Percentiles rank a stretch among this genome's conserved stretches.
Conservation (phyloP, 2,797 vertebrate species). For the Alcedo quadribrachys region DNA sequence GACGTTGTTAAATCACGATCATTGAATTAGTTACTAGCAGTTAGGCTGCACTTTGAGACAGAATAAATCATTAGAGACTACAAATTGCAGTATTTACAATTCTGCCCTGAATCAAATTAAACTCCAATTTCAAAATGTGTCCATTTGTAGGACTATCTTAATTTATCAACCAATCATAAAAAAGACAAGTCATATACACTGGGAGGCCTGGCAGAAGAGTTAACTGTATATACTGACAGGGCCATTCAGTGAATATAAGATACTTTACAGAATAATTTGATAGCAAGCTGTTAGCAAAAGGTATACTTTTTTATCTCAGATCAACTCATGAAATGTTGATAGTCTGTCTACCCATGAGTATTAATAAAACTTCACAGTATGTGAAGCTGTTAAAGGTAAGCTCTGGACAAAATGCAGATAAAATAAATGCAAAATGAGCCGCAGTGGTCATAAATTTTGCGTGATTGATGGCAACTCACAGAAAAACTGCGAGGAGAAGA, state of each 20-base stretch:
- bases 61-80: constrained; percentile 5
- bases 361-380: constrained; percentile 13
- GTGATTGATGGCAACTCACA: constrained; percentile 21
- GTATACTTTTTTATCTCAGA: background rate
- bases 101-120: constrained; percentile 15
- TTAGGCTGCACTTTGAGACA: background rate
- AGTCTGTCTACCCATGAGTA: background rate
- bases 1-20: background rate
- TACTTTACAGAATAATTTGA: background rate
- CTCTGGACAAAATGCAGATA: constrained; percentile 51
- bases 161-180: constrained; percentile 28
- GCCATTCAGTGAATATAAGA: background rate
- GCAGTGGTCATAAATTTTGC: constrained; percentile 39
- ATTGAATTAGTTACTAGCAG: background rate
- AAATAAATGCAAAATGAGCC: constrained; percentile 40
- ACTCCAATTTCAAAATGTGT: constrained; percentile 5
- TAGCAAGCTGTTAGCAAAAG: constrained; percentile 10
- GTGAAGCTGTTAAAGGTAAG: background rate
- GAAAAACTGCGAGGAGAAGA: background rate
- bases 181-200: background rate
- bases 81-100: constrained; percentile 14
- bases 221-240: background rate
- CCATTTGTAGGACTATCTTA: background rate
- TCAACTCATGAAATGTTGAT: background rate
- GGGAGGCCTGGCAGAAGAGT: constrained; percentile 34